phyloP scores from a whole-genome alignment of 2,797 vertebrate species.

The Pseudomugil tenellus region DNA sequence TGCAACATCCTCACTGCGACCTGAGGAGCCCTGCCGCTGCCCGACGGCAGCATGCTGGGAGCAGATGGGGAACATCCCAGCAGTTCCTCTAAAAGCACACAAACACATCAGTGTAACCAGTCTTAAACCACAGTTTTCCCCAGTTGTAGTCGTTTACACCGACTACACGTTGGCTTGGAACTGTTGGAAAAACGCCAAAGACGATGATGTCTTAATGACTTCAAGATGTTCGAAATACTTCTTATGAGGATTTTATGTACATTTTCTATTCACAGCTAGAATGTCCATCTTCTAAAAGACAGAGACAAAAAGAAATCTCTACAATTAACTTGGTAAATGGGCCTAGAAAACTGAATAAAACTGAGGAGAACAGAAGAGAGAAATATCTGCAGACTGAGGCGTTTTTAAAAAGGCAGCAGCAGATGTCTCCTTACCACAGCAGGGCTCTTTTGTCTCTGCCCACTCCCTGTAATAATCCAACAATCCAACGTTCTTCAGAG shows the following conservation, averaged over 20 bases:
- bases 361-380: background rate
- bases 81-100: background rate
- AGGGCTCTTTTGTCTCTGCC: constrained; percentile 54
- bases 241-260: background rate
- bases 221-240: background rate
- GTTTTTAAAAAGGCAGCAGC: background rate
- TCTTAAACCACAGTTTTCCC: too few relatives aligned
- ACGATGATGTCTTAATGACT: constrained; percentile 9
- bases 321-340: background rate
- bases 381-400: background rate
- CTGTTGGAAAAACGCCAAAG: background rate
- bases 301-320: background rate
- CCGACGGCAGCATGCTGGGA: background rate
- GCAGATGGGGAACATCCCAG: background rate
- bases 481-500: background rate
- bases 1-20: constrained; percentile 3
- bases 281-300: background rate
- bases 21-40: background rate
- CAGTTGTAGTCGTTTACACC: background rate
- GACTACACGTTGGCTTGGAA: background rate
- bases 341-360: background rate
- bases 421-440: constrained; percentile 17
- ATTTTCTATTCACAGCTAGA: background rate
- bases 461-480: constrained; percentile 40
- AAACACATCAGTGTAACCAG: background rate